A percentile compares a stretch with the other conserved stretches of the same genome.
These are phyloP conservation scores for Podargus strigoides DNA, from an alignment of 2,797 vertebrate genomes.

Conservation along the genomic window DNA sequence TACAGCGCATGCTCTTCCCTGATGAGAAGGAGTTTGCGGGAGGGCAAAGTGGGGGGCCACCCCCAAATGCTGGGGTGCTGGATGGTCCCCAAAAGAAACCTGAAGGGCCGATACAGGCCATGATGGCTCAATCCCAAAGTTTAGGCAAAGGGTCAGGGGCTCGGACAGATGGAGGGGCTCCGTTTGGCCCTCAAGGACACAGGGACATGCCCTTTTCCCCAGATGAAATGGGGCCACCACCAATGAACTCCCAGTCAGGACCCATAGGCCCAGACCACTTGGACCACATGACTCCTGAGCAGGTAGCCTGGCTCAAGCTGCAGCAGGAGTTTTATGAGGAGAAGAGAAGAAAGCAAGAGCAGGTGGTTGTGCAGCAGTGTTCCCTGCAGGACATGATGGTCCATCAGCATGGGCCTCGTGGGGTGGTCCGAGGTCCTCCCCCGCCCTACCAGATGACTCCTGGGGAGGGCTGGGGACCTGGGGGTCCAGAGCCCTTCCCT, in stretches of 20 bases:
- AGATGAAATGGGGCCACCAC: conserved; percentile 92
- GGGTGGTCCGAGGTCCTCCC: conserved; percentile 90
- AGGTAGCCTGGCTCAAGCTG: conserved; percentile 96
- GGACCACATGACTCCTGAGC: conserved; percentile 98
- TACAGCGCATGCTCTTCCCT: conserved; percentile 98
- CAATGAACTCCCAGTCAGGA: conserved; percentile 82
- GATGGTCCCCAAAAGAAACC: conserved; percentile 82
- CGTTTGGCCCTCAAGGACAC: conserved; percentile 90
- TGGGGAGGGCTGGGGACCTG: conserved; percentile 91
- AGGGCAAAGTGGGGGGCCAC: conserved; percentile 72
- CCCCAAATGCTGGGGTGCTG: conserved; percentile 71
- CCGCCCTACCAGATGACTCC: conserved; percentile 97
- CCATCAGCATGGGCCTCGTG: conserved; percentile 92
- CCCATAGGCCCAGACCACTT: conserved; percentile 83
- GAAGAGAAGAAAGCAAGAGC: conserved; percentile 96
- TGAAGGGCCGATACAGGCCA: conserved; percentile 95
- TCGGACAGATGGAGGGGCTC: conserved; percentile 89
- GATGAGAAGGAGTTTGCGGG: conserved; percentile 86
- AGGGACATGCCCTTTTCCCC: conserved; percentile 95
- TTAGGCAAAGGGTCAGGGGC: conserved; percentile 91
- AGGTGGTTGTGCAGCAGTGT: conserved; percentile 89
- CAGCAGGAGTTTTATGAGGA: conserved; percentile 99
- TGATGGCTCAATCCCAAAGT: conserved; percentile 98
- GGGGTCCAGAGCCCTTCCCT: conserved; percentile 87
- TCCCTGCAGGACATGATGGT: conserved; percentile 97